A percentile compares a stretch with the other conserved stretches of the same genome.
phyloP scores from a whole-genome alignment of 2,797 vertebrate genomes.

The Amphiprion clarkii region DNA sequence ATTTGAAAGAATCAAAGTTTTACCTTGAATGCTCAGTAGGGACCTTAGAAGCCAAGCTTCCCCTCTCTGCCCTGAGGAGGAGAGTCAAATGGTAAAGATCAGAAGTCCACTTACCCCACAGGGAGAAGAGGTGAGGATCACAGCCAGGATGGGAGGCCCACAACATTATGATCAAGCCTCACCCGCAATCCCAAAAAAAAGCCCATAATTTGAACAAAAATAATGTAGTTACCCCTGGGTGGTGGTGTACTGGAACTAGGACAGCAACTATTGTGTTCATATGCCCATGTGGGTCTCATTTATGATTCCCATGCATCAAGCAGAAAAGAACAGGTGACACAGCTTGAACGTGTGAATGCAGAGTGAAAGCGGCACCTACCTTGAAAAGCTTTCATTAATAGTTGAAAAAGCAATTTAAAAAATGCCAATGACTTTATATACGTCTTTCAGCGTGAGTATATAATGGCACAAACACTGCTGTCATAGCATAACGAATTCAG shows the following conservation, averaged over 20 bases:
- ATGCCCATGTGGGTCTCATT: conserved; percentile 62
- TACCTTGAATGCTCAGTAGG: conserved; percentile 84
- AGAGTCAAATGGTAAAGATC: conserved; percentile 84
- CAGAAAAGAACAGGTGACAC: conserved; percentile 61
- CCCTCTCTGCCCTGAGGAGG: conserved; percentile 83
- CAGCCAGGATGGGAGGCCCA: conserved; percentile 80
- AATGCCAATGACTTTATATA: conserved; percentile 67
- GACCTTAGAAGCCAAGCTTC: conserved; percentile 82
- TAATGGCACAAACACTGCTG: conserved; percentile 63
- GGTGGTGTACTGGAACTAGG: conserved; percentile 57
- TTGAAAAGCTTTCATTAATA: conserved; percentile 69
- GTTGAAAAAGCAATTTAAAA: conserved; percentile 51
- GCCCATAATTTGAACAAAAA: conserved; percentile 62
- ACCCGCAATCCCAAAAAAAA: conserved; percentile 48
- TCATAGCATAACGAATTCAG: conserved; percentile 49
- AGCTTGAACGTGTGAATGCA: conserved; percentile 58
- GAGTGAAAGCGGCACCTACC: conserved; percentile 83
- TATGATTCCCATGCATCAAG: conserved; percentile 78
- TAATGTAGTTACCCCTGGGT: conserved; percentile 67
- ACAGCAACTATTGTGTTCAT: conserved; percentile 63
- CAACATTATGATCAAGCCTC: conserved; percentile 74
- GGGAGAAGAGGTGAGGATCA: conserved; percentile 79
- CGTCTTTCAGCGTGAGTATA: conserved; percentile 58
- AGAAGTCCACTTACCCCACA: conserved; percentile 86
- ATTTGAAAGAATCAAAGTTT: conserved; percentile 71